Base-by-base conservation (phyloP, 2,113 vertebrate species). In the Mormyrus iriodes region DNA sequence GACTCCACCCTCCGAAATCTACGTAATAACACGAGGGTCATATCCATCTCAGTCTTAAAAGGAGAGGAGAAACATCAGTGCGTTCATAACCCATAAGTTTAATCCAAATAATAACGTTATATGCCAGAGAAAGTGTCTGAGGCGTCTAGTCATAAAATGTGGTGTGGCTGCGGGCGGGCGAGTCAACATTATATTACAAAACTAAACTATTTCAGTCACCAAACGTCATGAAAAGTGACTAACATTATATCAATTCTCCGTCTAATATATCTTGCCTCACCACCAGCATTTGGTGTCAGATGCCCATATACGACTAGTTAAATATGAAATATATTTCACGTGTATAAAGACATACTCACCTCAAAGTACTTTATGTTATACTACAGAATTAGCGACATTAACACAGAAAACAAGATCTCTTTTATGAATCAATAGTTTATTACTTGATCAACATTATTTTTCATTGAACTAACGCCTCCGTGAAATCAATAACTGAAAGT, bases 1-100 rank as follows among this genome's bases (percentile, higher is more conserved):
- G 96, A 95, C 97, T 97, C 96, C 97, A 96, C 97, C 97, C 96
- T 94, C 94, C 95, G 90, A 94, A 94, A 93, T 95, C 97, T 94
- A 95, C 97, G 97, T 97, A 98, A 93, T 87, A 89, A 95, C 94
- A 91, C 88, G 73, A 94, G 94, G 95, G 96, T 94, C 94, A 96
- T 94, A 96, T 96, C 96, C 95, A 97, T 97, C 96, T 97, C 96
- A 92, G 95, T 95, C 96, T 95, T 95, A 95, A 94, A 91, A 93
- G 90, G 89, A 93, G 93, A 93, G 92, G 92, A 92, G 92, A 89
- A 88, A 93, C 55, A 93, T 94, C 93, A 93, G 92, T 90, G 91
- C 87, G 88, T 92, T 88, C 91, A 91, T 90, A 89, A 94, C 91
- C 92, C 91, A 92, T 95, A 90, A 91, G 86, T 91, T 93, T 92